Percentiles rank a stretch among this genome's conserved stretches.
Conservation (phyloP, 2,797 vertebrate species). For the Semotilus atromaculatus region DNA sequence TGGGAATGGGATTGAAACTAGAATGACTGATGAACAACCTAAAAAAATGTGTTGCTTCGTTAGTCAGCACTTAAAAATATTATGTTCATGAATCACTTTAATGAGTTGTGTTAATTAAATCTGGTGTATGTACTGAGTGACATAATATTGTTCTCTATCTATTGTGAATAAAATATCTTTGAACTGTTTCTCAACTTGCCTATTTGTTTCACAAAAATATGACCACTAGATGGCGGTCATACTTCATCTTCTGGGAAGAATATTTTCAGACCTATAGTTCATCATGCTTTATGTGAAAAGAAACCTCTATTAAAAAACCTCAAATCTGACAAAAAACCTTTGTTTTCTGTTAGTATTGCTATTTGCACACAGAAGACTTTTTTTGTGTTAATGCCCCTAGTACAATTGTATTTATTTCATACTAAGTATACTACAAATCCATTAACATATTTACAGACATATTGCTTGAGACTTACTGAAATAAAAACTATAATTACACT, state of each 20-base stretch:
- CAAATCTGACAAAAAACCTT: not conserved
- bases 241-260: not conserved
- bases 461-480: not conserved
- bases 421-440: not conserved
- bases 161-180: conserved; percentile 8
- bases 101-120: not conserved
- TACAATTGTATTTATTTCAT: too few species aligned
- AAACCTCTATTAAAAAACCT: not conserved
- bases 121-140: not conserved
- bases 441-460: not conserved
- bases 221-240: conserved; percentile 39
- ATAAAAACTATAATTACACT: not conserved
- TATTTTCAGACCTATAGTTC: not conserved
- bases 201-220: not conserved
- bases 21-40: not conserved
- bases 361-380: conserved; percentile 42
- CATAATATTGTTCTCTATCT: not conserved
- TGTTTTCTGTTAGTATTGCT: conserved; percentile 4
- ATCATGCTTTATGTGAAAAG: too few species aligned
- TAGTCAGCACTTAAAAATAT: not conserved
- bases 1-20: not conserved
- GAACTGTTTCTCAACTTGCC: not conserved
- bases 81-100: not conserved
- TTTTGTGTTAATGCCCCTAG: not conserved
- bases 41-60: not conserved